These are phyloP conservation scores for Aleiodes leptofemur DNA, from an alignment of 2,888 invertebrate species.

Conservation along the genomic window DNA sequence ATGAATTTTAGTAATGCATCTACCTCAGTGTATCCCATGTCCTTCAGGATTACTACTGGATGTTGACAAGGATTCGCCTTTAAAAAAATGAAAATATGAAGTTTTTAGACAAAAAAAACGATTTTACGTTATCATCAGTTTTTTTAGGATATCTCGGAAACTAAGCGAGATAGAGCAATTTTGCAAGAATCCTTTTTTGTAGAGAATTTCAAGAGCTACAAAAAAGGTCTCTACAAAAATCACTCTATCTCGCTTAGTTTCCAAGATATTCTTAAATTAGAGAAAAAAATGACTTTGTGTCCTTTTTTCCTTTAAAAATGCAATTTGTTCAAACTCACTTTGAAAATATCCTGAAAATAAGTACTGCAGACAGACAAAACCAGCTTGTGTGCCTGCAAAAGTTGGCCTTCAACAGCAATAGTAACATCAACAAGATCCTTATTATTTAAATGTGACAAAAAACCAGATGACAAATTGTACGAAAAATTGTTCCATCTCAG, in stretches of 20 bases:
- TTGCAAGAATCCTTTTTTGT: too few relatives aligned
- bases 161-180: too few relatives aligned
- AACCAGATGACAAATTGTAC: conserved; percentile 73
- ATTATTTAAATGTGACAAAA: conserved; percentile 72
- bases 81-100: background rate
- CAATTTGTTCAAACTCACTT: conserved; percentile 59
- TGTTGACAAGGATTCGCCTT: conserved; percentile 64
- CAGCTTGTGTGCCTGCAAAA: conserved; percentile 75
- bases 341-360: conserved; percentile 75
- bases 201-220: too few relatives aligned
- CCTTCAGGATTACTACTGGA: conserved; percentile 66
- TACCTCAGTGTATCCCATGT: conserved; percentile 62
- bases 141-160: too few relatives aligned
- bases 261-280: too few relatives aligned
- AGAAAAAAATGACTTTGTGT: too few relatives aligned
- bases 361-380: conserved; percentile 76
- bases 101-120: too few relatives aligned
- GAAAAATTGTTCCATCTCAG: conserved; percentile 76
- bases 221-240: too few relatives aligned
- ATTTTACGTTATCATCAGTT: too few relatives aligned
- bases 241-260: too few relatives aligned
- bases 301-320: too few relatives aligned
- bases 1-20: conserved; percentile 63
- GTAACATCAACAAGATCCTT: conserved; percentile 76
- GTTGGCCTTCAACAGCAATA: conserved; percentile 75